Percentiles rank a stretch among this genome's conserved stretches.
Conservation (phyloP, 2,113 vertebrate species). For the Vanacampus margaritifer region DNA sequence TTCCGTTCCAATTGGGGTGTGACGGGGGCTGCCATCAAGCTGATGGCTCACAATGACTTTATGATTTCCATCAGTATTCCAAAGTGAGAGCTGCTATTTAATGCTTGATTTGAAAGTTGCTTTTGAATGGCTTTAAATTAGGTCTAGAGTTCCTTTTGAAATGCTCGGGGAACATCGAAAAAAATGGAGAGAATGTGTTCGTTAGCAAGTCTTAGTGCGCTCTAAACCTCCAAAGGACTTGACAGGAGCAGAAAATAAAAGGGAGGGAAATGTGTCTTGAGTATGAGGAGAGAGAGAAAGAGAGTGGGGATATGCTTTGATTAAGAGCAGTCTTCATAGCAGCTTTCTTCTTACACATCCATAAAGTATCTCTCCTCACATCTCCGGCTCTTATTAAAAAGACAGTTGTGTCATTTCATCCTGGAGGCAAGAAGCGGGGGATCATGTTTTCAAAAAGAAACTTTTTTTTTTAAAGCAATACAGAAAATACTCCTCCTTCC, state of each 20-base stretch:
- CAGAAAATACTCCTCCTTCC: not conserved
- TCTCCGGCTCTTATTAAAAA: constrained; percentile 46
- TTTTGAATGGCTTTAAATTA: constrained; percentile 31
- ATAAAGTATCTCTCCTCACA: constrained; percentile 54
- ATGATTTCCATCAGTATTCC: constrained; percentile 24
- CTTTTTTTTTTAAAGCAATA: not conserved
- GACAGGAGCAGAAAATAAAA: constrained; percentile 33
- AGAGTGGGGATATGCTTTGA: constrained; percentile 57
- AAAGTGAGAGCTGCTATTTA: constrained; percentile 20
- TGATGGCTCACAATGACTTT: constrained; percentile 24
- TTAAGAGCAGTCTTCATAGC: constrained; percentile 48
- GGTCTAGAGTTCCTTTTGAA: constrained; percentile 23
- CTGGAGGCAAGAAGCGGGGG: constrained; percentile 6
- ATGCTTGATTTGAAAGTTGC: constrained; percentile 35
- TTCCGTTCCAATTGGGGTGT: constrained; percentile 37
- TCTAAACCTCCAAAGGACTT: constrained; percentile 56
- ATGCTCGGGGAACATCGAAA: not conserved
- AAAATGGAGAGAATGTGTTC: constrained; percentile 16
- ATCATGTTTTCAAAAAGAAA: constrained; percentile 13
- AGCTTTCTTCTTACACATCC: constrained; percentile 55
- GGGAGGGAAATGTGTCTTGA: constrained; percentile 25
- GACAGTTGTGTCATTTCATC: constrained; percentile 26
- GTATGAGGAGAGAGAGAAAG: constrained; percentile 25
- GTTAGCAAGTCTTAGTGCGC: constrained; percentile 36
- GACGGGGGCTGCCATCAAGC: constrained; percentile 19